Conservation (phyloP, 2,888 invertebrate genomes). For the Ophion obscuratus region DNA sequence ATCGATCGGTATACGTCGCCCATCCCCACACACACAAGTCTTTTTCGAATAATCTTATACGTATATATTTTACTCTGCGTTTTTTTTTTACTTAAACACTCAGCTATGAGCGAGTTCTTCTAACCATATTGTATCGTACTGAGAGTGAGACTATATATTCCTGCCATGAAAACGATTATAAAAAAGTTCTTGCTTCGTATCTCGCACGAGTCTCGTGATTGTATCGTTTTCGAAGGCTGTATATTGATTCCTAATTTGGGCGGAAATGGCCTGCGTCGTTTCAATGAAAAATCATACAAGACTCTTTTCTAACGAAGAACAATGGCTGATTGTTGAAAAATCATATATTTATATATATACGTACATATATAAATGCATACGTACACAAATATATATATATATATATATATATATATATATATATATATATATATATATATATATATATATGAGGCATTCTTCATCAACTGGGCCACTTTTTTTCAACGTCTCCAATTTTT, state of each 20-base stretch:
- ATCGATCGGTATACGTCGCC: conserved; percentile 11
- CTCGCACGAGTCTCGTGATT: conserved; percentile 24
- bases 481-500: too few relatives aligned
- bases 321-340: background rate
- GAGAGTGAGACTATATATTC: conserved; percentile 54
- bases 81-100: conserved; percentile 37
- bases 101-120: conserved; percentile 51
- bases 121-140: conserved; percentile 24
- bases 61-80: background rate
- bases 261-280: background rate
- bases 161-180: conserved; percentile 57
- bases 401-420: too few relatives aligned
- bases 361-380: background rate
- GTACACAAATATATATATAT: background rate
- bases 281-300: conserved; percentile 1
- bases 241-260: conserved; percentile 1
- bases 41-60: background rate
- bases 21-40: background rate
- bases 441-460: too few relatives aligned
- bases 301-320: background rate
- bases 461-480: too few relatives aligned
- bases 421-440: too few relatives aligned
- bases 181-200: conserved; percentile 43
- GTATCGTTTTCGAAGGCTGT: conserved; percentile 14
- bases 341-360: background rate